Evolutionary conservation across 2,888 invertebrate species (phyloP), one percentile per base, ranked within the genome.

Genomic region (Polydesmus complanatus): DNA sequence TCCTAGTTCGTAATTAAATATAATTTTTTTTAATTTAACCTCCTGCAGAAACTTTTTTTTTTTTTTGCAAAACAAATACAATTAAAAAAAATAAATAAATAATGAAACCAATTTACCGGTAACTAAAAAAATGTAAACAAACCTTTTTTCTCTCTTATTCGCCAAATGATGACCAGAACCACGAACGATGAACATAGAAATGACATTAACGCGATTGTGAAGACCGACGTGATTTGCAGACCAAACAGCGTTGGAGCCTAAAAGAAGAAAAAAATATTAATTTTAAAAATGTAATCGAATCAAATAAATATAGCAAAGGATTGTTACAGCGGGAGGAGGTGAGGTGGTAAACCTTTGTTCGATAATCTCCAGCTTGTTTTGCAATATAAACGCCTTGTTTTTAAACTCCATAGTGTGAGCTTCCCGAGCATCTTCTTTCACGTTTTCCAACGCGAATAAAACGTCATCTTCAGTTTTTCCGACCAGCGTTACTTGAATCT

Each of bases 121-220:
- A 47, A 8, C n/a, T n/a, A n/a, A 51, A 3, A 51, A 51, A 51
- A 51, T 3, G 51, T 19, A 51, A 19, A 22, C 22, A 27, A 18
- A 60, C 60, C 49, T 56, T 27, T 60, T 49, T 56, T 60, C 50
- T 60, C 60, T 11, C 60, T 18, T 2, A 60, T 26, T 23, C 56
- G 21, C 60, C 60, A 60, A 22, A 60, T n/a, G 56, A 56, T 22
- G 1, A 60, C 60, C 23, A 22, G 27, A 25, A 60, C 25, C 23
- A 60, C 60, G 26, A 60, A 60, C 1, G 55, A 56, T 5, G 60
- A 25, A 25, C 60, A 55, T 11, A 60, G 26, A 19, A 60, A 60
- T 22, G 60, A 60, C 60, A 60, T 60, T 19, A 60, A 49, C 1
- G 47, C 27, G 14, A 60, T 60, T 47, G 60, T 60, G 55, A 60